Percentiles rank a stretch among this genome's conserved stretches.
Conservation (phyloP, 2,797 vertebrate genomes). For the Anableps anableps region DNA sequence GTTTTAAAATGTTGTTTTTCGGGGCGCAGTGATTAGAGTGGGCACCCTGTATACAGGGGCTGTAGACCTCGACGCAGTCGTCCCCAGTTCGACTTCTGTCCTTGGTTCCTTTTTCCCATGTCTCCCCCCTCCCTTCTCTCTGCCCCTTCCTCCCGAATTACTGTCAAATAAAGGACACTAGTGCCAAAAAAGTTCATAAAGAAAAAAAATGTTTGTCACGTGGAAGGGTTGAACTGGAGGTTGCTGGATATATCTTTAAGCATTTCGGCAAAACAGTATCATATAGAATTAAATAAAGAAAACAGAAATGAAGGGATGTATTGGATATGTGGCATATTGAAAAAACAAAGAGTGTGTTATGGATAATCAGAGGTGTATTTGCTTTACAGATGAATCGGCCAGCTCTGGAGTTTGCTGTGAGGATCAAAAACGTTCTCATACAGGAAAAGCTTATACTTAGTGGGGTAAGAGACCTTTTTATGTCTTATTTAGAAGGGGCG, state of each 20-base stretch:
- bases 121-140: too few species aligned
- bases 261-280: not conserved
- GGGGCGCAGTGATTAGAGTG: too few species aligned
- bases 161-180: too few species aligned
- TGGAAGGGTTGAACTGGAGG: not conserved
- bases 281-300: not conserved
- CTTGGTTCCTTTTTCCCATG: too few species aligned
- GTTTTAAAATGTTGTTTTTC: not conserved
- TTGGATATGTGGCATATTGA: not conserved
- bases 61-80: too few species aligned
- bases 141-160: too few species aligned
- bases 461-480: slow-evolving; percentile 75
- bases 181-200: too few species aligned
- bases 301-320: not conserved
- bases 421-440: slow-evolving; percentile 85
- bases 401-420: slow-evolving; percentile 84
- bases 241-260: not conserved
- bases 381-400: slow-evolving; percentile 78
- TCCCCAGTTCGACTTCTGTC: too few species aligned
- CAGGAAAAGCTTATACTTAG: slow-evolving; percentile 84
- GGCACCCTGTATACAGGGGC: too few species aligned
- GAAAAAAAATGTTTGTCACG: not conserved
- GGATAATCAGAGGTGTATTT: slow-evolving; percentile 5
- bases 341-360: not conserved
- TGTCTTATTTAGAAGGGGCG: not conserved